These are phyloP conservation scores for Papilio xuthus DNA, from an alignment of 1,140 invertebrate genomes.

Conservation along the genomic window DNA sequence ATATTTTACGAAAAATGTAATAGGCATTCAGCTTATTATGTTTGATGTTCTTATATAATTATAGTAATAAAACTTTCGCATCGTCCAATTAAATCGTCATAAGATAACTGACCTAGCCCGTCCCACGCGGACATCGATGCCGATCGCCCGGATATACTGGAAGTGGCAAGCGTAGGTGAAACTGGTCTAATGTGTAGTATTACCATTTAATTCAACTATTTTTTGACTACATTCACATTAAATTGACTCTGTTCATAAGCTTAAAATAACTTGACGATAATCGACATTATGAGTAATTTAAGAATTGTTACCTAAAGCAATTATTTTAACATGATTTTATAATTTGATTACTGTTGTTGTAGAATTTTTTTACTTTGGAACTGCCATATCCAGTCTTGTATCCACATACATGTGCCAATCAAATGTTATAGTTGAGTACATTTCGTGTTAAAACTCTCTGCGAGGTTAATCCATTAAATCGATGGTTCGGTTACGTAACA, in stretches of 20 bases:
- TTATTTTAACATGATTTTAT: too few species aligned
- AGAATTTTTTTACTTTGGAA: background rate
- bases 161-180: slow-evolving; percentile 7
- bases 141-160: background rate
- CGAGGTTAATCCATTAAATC: background rate
- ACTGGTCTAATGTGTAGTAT: background rate
- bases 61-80: background rate
- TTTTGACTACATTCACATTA: background rate
- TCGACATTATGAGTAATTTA: too few species aligned
- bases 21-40: too few species aligned
- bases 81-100: slow-evolving; percentile 9
- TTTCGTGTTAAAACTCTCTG: background rate
- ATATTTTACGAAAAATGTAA: too few species aligned
- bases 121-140: background rate
- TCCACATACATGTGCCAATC: background rate
- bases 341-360: background rate
- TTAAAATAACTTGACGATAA: background rate
- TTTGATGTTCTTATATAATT: background rate
- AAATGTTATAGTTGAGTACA: background rate
- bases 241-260: background rate
- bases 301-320: too few species aligned
- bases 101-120: slow-evolving; percentile 1
- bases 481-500: background rate
- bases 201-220: background rate
- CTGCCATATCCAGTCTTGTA: background rate